These are phyloP conservation scores for Melanotaenia boesemani DNA, from an alignment of 2,797 vertebrate genomes.

Conservation along the genomic window DNA sequence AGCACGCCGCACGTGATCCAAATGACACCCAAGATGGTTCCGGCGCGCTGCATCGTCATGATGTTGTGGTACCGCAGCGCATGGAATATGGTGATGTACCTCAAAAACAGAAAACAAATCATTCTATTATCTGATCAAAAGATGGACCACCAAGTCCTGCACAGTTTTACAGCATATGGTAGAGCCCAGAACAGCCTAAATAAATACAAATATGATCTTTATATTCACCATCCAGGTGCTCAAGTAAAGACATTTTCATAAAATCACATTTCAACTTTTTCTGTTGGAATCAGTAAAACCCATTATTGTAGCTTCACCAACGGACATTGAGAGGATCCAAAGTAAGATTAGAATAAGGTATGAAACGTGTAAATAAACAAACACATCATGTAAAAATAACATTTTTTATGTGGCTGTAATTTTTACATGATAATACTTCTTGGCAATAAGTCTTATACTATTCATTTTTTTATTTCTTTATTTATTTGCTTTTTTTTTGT, in stretches of 20 bases:
- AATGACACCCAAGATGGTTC: conserved; percentile 80
- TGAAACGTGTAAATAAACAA: neutral
- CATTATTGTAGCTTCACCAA: neutral
- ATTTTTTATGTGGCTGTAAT: too few relatives aligned
- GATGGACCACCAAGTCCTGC: neutral
- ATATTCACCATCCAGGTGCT: neutral
- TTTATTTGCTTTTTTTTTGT: too few relatives aligned
- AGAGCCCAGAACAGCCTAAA: neutral
- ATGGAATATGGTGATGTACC: conserved; percentile 95
- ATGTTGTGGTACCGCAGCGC: conserved; percentile 93
- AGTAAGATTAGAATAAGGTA: neutral
- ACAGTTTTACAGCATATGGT: neutral
- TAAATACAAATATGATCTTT: neutral
- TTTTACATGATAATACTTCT: too few relatives aligned
- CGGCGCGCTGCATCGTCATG: conserved; percentile 88
- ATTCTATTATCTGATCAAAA: neutral
- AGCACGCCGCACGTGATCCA: conserved; percentile 88
- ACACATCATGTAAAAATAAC: neutral
- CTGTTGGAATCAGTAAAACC: neutral
- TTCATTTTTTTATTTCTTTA: too few relatives aligned
- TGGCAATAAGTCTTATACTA: too few relatives aligned
- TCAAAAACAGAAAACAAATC: conserved; percentile 36
- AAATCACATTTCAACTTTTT: neutral
- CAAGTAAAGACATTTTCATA: neutral
- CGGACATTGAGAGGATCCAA: neutral